These are phyloP conservation scores for Lophotriccus pileatus DNA, from an alignment of 2,797 vertebrate genomes.

Conservation along the genomic window DNA sequence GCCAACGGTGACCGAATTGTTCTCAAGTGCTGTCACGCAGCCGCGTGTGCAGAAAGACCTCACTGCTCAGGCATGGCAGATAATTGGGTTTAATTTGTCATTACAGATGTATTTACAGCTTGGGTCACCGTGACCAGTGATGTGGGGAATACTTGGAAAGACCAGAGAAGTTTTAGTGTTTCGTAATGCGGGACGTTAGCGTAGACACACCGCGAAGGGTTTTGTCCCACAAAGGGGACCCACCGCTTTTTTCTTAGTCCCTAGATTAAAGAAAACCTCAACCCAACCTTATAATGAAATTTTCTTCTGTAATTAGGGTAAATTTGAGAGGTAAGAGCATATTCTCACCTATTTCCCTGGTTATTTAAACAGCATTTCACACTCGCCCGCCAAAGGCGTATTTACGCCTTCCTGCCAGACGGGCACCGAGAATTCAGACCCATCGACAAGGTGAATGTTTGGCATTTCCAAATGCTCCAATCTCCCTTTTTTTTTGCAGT, in stretches of 20 bases:
- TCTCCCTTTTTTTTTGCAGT: neutral
- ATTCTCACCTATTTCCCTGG: neutral
- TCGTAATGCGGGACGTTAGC: neutral
- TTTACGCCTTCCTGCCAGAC: constrained; percentile 48
- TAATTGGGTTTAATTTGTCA: constrained; percentile 57
- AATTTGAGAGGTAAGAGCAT: neutral
- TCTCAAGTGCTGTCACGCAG: neutral
- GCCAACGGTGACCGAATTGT: neutral
- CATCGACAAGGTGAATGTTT: neutral
- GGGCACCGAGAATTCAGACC: neutral
- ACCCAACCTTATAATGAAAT: neutral
- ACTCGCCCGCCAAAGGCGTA: neutral
- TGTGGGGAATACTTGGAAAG: neutral
- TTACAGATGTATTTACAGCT: constrained; percentile 37
- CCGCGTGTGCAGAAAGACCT: neutral
- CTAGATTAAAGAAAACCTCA: rapidly evolving
- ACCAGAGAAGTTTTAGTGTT: neutral
- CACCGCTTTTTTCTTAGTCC: neutral
- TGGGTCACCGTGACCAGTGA: neutral
- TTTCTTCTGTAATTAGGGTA: neutral
- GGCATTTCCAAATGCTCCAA: neutral
- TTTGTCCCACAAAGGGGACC: neutral
- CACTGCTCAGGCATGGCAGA: neutral
- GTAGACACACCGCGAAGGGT: rapidly evolving
- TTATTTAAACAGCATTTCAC: neutral